A percentile compares a stretch with the other conserved stretches of the same genome.
Conservation (phyloP, 2,888 invertebrate genomes). For the Cantharis lateralis region DNA sequence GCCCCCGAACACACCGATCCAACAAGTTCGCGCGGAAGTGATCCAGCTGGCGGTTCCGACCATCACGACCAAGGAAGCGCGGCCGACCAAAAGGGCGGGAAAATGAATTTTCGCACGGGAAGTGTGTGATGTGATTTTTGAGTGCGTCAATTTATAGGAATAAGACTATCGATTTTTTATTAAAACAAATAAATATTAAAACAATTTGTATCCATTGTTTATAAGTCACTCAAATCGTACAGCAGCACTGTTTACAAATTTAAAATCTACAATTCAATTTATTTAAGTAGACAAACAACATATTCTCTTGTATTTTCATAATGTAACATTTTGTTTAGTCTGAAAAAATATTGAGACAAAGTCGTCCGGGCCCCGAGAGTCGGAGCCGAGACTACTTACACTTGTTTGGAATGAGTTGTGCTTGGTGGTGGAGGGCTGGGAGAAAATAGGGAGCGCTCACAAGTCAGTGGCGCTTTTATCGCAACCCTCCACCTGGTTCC, state of each 20-base stretch:
- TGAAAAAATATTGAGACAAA: slow-evolving; percentile 51
- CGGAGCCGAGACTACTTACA: not conserved
- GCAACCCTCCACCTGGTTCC: slow-evolving; percentile 18
- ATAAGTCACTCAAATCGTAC: slow-evolving; percentile 55
- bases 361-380: slow-evolving; percentile 16
- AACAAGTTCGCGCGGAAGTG: not conserved
- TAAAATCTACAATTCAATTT: slow-evolving; percentile 49
- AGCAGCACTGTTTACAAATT: slow-evolving; percentile 54
- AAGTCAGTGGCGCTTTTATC: not conserved
- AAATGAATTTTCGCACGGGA: not conserved
- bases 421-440: slow-evolving; percentile 43
- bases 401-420: slow-evolving; percentile 49
- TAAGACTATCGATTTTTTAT: slow-evolving; percentile 8
- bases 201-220: slow-evolving; percentile 56
- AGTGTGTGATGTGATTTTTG: not conserved
- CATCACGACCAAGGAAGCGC: not conserved
- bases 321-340: slow-evolving; percentile 39
- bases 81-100: not conserved
- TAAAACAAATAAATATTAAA: slow-evolving; percentile 50
- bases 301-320: slow-evolving; percentile 40
- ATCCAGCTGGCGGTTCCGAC: not conserved
- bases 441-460: slow-evolving; percentile 35
- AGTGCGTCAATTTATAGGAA: slow-evolving; percentile 5
- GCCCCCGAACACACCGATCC: not conserved
- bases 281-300: slow-evolving; percentile 48